Base-by-base conservation (phyloP, 2,888 invertebrate species). In the Arctia plantaginis region DNA sequence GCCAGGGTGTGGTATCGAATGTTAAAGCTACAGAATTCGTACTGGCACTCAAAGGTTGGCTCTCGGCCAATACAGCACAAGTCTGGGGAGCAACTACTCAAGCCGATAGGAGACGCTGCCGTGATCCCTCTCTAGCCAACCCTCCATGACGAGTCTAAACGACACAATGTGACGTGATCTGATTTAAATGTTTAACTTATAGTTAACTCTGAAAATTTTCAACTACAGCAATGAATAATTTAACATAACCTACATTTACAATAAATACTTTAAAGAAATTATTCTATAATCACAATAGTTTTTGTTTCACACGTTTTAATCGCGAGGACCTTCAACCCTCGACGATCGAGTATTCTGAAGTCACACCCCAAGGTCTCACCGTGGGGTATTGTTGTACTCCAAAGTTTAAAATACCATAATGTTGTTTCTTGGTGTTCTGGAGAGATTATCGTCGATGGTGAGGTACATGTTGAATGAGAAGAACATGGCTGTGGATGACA, bases 401-500 rank as follows among this genome's bases (percentile, higher is more conserved):
- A 33, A 35, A 69, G 10, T n/a, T 73, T 92, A 94, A 79, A 95
- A 95, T 69, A 94, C 95, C 90, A 92, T 93, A 18, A 95, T 95
- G 10, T 91, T 82, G 12, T 80, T 89, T 1, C 95, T 81, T 0
- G 92, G 91, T 7, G 90, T 91, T 0, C 77, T 77, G 3, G 89
- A 84, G 0, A 95, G 85, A 59, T 93, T 94, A 87, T 99, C 98
- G 89, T 99, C 99, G 77, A 98, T 94, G 0, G 98, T 98, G 23
- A 98, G 93, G 74, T 98, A 95, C 85, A 98, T 97, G 96, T 98
- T 97, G 89, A 98, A 98, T 0, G 98, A 98, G 87, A 98, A 97
- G 87, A 98, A 98, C 97, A 98, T 97, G 65, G 98, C 97, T 20
- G 97, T 96, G 0, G 98, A 97, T 0, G 98, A 98, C 62, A 98